Conservation (phyloP, 2,113 vertebrate genomes). For the Tretioscincus oriximinensis region DNA sequence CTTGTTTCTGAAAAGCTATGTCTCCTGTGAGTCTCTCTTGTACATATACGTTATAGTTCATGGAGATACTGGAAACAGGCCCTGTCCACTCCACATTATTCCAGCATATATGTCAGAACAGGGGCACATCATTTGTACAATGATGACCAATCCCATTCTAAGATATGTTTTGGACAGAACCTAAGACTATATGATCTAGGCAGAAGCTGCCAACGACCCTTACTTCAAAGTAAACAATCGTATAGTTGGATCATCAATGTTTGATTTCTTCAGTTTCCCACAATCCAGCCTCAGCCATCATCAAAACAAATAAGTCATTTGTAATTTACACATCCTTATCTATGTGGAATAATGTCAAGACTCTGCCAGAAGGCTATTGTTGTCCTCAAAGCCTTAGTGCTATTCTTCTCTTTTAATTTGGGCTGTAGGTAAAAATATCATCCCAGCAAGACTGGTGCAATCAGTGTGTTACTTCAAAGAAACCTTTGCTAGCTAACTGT, state of each 20-base stretch:
- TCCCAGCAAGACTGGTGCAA: slow-evolving; percentile 28
- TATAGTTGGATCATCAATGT: not conserved
- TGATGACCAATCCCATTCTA: too few relatives aligned
- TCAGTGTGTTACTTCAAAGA: slow-evolving; percentile 40
- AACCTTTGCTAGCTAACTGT: slow-evolving; percentile 21
- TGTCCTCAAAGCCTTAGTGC: slow-evolving; percentile 11
- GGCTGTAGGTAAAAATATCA: slow-evolving; percentile 41
- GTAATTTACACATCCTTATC: slow-evolving; percentile 10
- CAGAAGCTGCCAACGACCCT: not conserved
- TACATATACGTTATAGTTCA: too few relatives aligned
- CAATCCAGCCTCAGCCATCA: not conserved
- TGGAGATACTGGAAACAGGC: too few relatives aligned
- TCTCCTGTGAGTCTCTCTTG: too few relatives aligned
- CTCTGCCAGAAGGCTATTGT: slow-evolving; percentile 2
- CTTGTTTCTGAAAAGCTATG: too few relatives aligned
- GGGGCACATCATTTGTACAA: too few relatives aligned
- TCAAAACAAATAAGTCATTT: slow-evolving; percentile 10
- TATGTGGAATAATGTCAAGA: slow-evolving; percentile 1
- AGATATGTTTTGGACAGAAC: too few relatives aligned
- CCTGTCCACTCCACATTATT: too few relatives aligned
- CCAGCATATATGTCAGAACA: too few relatives aligned
- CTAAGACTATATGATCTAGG: too few relatives aligned
- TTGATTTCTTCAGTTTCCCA: not conserved
- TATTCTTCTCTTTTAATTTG: slow-evolving; percentile 36
- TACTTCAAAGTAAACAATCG: not conserved